These are phyloP conservation scores for Drosophila cognata DNA, from an alignment of 2,888 invertebrate species.

Conservation along the genomic window DNA sequence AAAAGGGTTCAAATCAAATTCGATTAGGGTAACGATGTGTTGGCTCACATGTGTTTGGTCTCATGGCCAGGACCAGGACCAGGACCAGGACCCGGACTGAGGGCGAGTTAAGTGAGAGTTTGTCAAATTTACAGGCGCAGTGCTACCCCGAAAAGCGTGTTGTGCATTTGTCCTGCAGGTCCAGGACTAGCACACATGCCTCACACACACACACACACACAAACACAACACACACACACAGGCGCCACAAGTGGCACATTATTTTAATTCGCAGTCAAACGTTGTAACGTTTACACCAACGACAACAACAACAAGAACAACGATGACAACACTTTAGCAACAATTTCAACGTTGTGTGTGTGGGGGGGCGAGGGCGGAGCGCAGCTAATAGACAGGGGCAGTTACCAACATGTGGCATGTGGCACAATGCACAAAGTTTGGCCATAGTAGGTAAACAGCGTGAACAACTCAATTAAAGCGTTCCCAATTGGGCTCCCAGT, in stretches of 20 bases:
- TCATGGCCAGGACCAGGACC: conserved; percentile 11
- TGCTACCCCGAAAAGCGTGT: conserved; percentile 16
- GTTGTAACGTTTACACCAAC: conserved; percentile 71
- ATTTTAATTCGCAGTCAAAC: conserved; percentile 80
- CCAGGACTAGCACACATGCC: conserved; percentile 20
- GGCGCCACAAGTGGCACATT: conserved; percentile 83
- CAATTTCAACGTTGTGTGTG: conserved; percentile 30
- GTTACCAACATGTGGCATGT: conserved; percentile 5
- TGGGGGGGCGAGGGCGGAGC: background rate
- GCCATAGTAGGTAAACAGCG: conserved; percentile 13
- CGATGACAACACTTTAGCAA: conserved; percentile 46
- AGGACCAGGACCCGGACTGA: background rate
- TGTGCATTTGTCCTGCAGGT: conserved; percentile 18
- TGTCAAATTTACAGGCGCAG: conserved; percentile 50
- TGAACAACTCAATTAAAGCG: conserved; percentile 28
- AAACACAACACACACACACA: conserved; percentile 20
- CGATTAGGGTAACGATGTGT: conserved; percentile 76
- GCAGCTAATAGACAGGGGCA: conserved; percentile 18
- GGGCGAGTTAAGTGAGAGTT: conserved; percentile 58
- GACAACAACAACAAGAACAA: conserved; percentile 10
- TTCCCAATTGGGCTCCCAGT: conserved; percentile 24
- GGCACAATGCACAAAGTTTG: conserved; percentile 17
- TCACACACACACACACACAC: conserved; percentile 1
- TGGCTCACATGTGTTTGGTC: conserved; percentile 29
- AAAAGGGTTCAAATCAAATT: conserved; percentile 82